Conservation (phyloP, 2,888 invertebrate genomes). For the Acronicta leporina region DNA sequence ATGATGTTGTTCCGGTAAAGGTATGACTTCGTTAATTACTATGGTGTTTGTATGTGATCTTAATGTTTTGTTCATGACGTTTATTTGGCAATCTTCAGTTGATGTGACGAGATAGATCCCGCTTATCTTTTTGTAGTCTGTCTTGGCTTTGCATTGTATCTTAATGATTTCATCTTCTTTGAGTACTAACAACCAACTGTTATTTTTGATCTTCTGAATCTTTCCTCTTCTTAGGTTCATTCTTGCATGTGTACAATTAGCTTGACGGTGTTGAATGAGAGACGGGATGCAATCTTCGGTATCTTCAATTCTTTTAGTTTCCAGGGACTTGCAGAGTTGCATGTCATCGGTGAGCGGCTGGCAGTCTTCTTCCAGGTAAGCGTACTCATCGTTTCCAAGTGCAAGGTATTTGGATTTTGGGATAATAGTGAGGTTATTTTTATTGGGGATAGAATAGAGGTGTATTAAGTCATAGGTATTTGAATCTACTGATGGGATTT, state of each 20-base stretch:
- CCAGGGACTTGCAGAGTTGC: conserved; percentile 2
- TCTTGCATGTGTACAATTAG: conserved; percentile 6
- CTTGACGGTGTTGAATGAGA: conserved; percentile 1
- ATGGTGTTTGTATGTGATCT: conserved; percentile 1
- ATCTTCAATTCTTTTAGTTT: conserved; percentile 5
- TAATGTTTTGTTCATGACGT: conserved; percentile 4
- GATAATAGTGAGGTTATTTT: conserved; percentile 6
- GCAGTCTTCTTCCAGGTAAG: conserved; percentile 11
- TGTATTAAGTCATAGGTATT: conserved; percentile 7
- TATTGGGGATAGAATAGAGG: conserved; percentile 5
- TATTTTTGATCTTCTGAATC: conserved; percentile 6
- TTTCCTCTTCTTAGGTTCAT: conserved; percentile 13
- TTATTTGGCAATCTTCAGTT: conserved; percentile 8
- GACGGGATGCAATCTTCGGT: conserved; percentile 7
- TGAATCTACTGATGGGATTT: conserved; percentile 1
- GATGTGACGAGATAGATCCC: conserved; percentile 9
- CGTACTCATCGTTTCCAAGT: conserved; percentile 12
- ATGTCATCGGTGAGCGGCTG: background rate
- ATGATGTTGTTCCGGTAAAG: background rate
- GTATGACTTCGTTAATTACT: conserved; percentile 9
- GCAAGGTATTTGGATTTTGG: conserved; percentile 15
- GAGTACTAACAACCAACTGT: conserved; percentile 1
- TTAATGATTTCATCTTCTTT: conserved; percentile 5
- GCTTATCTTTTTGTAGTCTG: conserved; percentile 7
- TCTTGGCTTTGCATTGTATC: conserved; percentile 3